These are phyloP conservation scores for Rhynchonema sp. DNA, from an alignment of 2,888 invertebrate genomes.

Conservation along the genomic window DNA sequence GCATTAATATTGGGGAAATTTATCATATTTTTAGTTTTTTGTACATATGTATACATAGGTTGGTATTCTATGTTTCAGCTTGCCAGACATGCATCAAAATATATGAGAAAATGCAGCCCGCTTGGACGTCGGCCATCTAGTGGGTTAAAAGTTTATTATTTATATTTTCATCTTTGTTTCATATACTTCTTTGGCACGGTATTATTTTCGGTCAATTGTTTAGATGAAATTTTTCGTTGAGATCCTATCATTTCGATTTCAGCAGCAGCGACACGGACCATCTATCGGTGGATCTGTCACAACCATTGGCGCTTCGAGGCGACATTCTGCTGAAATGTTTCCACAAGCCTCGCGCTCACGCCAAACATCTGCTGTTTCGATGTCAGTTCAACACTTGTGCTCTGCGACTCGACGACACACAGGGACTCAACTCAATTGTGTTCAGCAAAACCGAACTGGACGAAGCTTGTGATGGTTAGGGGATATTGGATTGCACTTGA, in stretches of 20 bases:
- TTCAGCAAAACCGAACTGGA: slow-evolving; percentile 71
- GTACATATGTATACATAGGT: too few species aligned
- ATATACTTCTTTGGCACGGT: too few species aligned
- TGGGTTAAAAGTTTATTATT: too few species aligned
- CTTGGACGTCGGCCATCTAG: too few species aligned
- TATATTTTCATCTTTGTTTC: slow-evolving; percentile 5
- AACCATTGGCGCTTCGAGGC: slow-evolving; percentile 50
- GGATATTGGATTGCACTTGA: too few species aligned
- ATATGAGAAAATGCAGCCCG: too few species aligned
- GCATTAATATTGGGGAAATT: too few species aligned
- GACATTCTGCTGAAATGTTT: slow-evolving; percentile 79
- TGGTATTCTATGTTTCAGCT: too few species aligned
- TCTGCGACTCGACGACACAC: slow-evolving; percentile 34
- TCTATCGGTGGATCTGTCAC: slow-evolving; percentile 5
- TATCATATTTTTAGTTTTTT: too few species aligned
- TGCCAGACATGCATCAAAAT: too few species aligned
- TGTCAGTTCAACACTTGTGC: slow-evolving; percentile 88
- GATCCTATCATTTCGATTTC: slow-evolving; percentile 43
- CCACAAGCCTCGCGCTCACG: slow-evolving; percentile 39
- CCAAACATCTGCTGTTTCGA: slow-evolving; percentile 53
- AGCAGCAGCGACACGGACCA: not conserved
- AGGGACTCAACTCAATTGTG: slow-evolving; percentile 53
- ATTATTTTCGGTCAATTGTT: not conserved
- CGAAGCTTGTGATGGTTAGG: slow-evolving; percentile 52
- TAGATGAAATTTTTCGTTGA: slow-evolving; percentile 57